Percentiles rank a stretch among this genome's conserved stretches.
These are phyloP conservation scores for Pipistrellus nathusii DNA, from an alignment of 2,797 vertebrate species.

Conservation along the genomic window DNA sequence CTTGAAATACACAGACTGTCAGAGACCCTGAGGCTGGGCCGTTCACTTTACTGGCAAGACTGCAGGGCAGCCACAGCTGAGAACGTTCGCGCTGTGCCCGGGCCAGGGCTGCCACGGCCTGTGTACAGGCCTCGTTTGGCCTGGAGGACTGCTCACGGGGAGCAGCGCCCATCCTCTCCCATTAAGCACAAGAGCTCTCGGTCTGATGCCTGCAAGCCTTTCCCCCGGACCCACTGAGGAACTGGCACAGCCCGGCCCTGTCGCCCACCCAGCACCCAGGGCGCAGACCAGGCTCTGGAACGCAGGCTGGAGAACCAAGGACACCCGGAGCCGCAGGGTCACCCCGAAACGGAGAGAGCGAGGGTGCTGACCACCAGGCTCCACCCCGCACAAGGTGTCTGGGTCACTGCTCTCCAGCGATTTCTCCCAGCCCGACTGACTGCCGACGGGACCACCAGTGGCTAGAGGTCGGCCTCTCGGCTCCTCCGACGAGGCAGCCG, in stretches of 20 bases:
- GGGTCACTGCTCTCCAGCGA: no score
- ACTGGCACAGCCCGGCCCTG: background rate
- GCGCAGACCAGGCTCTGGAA: background rate
- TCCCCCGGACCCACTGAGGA: no score
- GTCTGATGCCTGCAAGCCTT: no score
- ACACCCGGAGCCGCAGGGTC: background rate
- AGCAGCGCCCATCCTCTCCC: accelerated
- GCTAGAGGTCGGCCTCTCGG: background rate
- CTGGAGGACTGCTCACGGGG: background rate
- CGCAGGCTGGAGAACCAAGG: background rate
- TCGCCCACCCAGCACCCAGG: accelerated
- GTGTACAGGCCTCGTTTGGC: accelerated
- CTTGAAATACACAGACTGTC: background rate
- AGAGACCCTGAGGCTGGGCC: background rate
- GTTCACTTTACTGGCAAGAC: background rate
- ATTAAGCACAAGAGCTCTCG: background rate
- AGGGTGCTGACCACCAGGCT: accelerated
- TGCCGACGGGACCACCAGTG: accelerated
- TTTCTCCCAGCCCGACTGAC: background rate
- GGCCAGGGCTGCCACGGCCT: accelerated
- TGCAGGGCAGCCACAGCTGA: no score
- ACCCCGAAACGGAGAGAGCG: background rate
- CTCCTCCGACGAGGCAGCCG: background rate
- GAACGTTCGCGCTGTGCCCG: no score
- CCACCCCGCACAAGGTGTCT: background rate